phyloP scores from a whole-genome alignment of 2,888 invertebrate species.

The Andrena haemorrhoa region DNA sequence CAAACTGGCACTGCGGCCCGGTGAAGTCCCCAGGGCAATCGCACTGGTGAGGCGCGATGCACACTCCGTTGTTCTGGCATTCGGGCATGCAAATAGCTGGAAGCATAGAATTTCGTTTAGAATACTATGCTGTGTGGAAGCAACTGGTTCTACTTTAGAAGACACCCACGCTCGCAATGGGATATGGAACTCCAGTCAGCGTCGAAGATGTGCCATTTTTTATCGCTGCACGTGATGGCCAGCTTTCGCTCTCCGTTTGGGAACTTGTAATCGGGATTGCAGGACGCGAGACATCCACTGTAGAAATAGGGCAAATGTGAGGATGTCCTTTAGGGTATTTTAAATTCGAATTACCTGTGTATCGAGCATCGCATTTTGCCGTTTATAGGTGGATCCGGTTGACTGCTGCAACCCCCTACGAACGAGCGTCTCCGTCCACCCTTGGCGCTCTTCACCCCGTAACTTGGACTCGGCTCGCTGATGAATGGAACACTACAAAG shows the following conservation, averaged over 20 bases:
- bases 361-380: conserved; percentile 74
- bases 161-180: conserved; percentile 88
- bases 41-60: conserved; percentile 91
- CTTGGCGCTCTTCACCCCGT: conserved; percentile 38
- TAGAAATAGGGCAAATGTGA: background rate
- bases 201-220: conserved; percentile 85
- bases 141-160: background rate
- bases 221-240: conserved; percentile 85
- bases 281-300: conserved; percentile 86
- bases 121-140: background rate
- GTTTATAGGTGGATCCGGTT: conserved; percentile 70
- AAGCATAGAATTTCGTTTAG: conserved; percentile 63
- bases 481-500: conserved; percentile 16
- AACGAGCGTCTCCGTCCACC: conserved; percentile 39
- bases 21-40: conserved; percentile 90
- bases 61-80: conserved; percentile 93
- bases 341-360: conserved; percentile 64
- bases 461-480: background rate
- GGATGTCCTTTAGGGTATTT: background rate
- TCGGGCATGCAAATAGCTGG: conserved; percentile 91
- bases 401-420: conserved; percentile 65
- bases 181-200: conserved; percentile 86
- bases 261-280: conserved; percentile 86
- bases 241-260: conserved; percentile 86
- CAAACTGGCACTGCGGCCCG: conserved; percentile 91